phyloP scores from a whole-genome alignment of 2,113 vertebrate species.

The Salvator merianae region DNA sequence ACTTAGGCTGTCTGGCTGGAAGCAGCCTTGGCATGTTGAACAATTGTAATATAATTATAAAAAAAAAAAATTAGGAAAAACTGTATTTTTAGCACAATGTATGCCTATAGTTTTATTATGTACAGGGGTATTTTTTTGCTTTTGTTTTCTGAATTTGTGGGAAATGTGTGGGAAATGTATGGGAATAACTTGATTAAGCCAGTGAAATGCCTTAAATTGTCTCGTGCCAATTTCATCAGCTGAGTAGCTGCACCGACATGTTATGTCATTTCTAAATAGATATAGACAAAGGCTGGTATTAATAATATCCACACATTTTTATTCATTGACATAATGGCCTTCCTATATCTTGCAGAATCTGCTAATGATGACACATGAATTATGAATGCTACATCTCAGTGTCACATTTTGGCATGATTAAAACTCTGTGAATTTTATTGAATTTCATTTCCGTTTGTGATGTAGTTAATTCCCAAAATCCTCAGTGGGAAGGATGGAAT shows the following conservation, averaged over 20 bases:
- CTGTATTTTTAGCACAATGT: not conserved
- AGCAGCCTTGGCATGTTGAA: not conserved
- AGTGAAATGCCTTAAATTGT: conserved; percentile 53
- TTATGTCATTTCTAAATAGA: conserved; percentile 57
- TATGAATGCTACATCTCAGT: conserved; percentile 76
- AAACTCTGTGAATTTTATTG: conserved; percentile 74
- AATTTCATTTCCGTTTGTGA: conserved; percentile 73
- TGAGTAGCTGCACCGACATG: conserved; percentile 52
- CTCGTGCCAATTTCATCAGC: conserved; percentile 34
- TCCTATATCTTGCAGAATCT: conserved; percentile 59
- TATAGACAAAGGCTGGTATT: conserved; percentile 52
- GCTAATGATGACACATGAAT: conserved; percentile 76
- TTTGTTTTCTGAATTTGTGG: too few species aligned
- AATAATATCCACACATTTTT: conserved; percentile 34
- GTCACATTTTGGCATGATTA: conserved; percentile 76
- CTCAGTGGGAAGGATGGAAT: conserved; percentile 55
- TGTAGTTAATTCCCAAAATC: conserved; percentile 63
- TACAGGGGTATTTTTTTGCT: not conserved
- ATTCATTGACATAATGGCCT: conserved; percentile 72
- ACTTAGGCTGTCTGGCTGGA: too few species aligned
- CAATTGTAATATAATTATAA: not conserved
- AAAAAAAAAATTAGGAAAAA: not conserved
- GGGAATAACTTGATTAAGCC: conserved; percentile 32
- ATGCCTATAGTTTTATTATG: not conserved
- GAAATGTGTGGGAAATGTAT: not conserved